Percentiles rank a stretch among this genome's conserved stretches.
Evolutionary conservation across 2,797 vertebrate species (phyloP).

Genomic region (Danio albolineatus): DNA sequence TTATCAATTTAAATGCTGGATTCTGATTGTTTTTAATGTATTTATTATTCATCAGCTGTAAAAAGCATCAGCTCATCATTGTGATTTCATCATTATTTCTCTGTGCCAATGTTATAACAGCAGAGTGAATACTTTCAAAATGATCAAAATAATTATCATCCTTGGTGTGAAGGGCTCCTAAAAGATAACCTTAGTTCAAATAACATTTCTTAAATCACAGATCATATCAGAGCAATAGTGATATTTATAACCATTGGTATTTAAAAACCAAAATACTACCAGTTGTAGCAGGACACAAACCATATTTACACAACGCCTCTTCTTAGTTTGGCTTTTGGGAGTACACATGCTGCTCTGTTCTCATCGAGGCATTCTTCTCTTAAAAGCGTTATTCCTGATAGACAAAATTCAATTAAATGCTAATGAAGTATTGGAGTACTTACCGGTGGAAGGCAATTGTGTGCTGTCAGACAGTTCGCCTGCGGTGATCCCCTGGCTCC

Average conservation of each 20-base stretch:
- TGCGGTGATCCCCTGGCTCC: slow-evolving; percentile 63
- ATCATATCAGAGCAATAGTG: neutral
- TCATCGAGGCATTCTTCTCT: slow-evolving; percentile 40
- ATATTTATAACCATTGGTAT: neutral
- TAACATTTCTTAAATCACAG: neutral
- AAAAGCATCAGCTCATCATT: too few relatives aligned
- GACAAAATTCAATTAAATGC: slow-evolving; percentile 79
- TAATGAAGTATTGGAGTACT: slow-evolving; percentile 81
- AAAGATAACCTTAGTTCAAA: neutral
- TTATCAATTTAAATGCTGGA: too few relatives aligned
- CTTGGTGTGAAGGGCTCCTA: neutral
- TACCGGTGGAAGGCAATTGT: slow-evolving; percentile 80
- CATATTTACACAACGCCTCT: slow-evolving; percentile 21
- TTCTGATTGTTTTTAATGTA: too few relatives aligned
- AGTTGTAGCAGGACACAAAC: neutral
- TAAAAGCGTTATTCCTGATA: slow-evolving; percentile 74
- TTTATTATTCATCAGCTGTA: too few relatives aligned
- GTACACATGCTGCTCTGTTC: slow-evolving; percentile 19
- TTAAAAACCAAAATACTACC: neutral
- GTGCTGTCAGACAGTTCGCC: slow-evolving; percentile 74
- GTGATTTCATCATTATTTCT: too few relatives aligned
- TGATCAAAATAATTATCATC: too few relatives aligned
- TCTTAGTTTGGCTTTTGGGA: slow-evolving; percentile 23
- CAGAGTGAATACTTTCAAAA: too few relatives aligned
- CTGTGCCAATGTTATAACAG: too few relatives aligned